Evolutionary conservation across 1,140 invertebrate genomes (phyloP), one percentile per base, ranked within the genome.

Genomic region (Chelonus insularis): DNA sequence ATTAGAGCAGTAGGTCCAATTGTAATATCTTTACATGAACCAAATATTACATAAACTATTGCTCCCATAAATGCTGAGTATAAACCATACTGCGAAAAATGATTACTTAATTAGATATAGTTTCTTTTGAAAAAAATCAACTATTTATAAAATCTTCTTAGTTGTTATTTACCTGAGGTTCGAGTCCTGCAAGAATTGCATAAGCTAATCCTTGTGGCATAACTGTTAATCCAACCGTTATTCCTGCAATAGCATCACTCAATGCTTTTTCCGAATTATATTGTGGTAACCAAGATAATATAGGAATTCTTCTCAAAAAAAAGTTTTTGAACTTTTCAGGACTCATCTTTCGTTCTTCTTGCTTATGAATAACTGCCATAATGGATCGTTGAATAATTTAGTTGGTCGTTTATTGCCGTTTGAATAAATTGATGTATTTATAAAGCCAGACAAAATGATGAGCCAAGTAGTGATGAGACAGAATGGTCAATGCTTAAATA

Each of bases 51-150:
- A 78, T 97, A 97, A n/a, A 97, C 84, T 75, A 96, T 92, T 66
- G 92, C 93, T 3, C 94, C 94, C 81, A 95, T 88, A 77, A 97
- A 96, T 0, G 93, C 91, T 0, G 94, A 94, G 77, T 97, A 97
- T 5, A 97, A 82, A 0, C 95, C 95, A 77, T 93, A 93, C 88
- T 94, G 82, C 48, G 87, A 86, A 68, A 65, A 69, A 69, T 68
- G 63, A 68, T 67, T 25, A 23, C 59, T 43, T n/a, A 39, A 63
- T 7, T 45, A n/a, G n/a, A n/a, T n/a, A n/a, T n/a, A n/a, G n/a
- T n/a, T n/a, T n/a, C n/a, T n/a, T n/a, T n/a, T n/a, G n/a, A 45
- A 18, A 32, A 51, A 56, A 12, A 21, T 56, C 36, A 2, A 9
- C 12, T 9, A 0, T 11, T 37, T 21, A 36, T 18, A 37, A 14